Evolutionary conservation across 2,888 invertebrate species (phyloP), one percentile per base, ranked within the genome.

Genomic region (Eretmocerus hayati): DNA sequence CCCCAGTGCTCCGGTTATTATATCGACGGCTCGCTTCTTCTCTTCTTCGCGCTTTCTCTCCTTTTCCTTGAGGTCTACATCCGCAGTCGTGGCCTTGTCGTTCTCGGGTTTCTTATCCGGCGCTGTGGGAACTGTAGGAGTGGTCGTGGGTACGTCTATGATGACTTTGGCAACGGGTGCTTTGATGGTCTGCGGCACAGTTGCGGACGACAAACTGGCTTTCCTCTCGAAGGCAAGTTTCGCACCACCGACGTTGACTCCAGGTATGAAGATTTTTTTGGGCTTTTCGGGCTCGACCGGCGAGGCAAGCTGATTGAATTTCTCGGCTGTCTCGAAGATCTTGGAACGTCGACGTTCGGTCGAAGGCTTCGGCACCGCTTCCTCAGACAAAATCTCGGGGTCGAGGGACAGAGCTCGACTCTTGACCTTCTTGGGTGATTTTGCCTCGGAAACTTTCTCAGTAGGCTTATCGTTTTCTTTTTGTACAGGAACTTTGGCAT

Each of bases 171-270:
- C 60, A 18, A 66, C 59, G 49, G 59, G 60, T 32, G 46, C 37
- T 19, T 53, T 50, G 6, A 44, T 5, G 2, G 38, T 41, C 37
- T 56, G 58, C 2, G 49, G 49, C 5, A 53, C 2, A 4, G 46
- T 30, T 0, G 64, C 57, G 1, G 74, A 75, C 4, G 63, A 69
- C 33, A 84, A 75, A 41, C 84, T 85, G 1, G 86, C 85, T 69
- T 86, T 84, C 45, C 87, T 77, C 69, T 91, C 90, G 64, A 89
- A 91, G 60, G 87, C 89, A 61, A 86, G 85, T 60, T 90, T 90
- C 59, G 87, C 90, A 64, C 86, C 90, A 44, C 87, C 88, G 2
- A 91, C 90, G 67, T 86, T 90, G 15, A 89, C 87, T 26, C 79
- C 78, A 23, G 89, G 86, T 64, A 90, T 85, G 56, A 87, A 81